These are phyloP conservation scores for Rhinella marina DNA, from an alignment of 2,797 vertebrate species.

Conservation along the genomic window DNA sequence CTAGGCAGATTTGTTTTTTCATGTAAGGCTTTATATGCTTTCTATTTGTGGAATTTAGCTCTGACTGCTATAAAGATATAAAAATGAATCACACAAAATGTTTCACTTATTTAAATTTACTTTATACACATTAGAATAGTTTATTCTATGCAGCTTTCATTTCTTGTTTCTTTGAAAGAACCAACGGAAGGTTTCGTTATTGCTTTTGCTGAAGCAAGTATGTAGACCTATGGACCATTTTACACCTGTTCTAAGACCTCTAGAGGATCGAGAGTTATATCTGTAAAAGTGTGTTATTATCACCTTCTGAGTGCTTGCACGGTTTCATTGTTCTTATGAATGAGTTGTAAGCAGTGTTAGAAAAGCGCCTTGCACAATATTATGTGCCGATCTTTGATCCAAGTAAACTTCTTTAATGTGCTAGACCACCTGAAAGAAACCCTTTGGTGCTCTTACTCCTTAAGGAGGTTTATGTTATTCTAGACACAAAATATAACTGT, in stretches of 20 bases:
- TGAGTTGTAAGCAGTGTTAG: not conserved
- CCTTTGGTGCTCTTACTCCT: not conserved
- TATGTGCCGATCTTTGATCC: not conserved
- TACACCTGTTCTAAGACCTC: slow-evolving; percentile 18
- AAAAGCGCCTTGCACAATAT: slow-evolving; percentile 7
- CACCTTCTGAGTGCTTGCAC: not conserved
- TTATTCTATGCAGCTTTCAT: not conserved
- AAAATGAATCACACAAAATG: too few relatives aligned
- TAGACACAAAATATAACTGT: not conserved
- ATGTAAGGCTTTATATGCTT: too few relatives aligned
- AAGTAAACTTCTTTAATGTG: not conserved
- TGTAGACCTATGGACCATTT: not conserved
- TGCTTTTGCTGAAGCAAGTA: not conserved
- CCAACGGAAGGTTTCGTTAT: not conserved
- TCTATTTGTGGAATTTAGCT: too few relatives aligned
- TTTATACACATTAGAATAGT: too few relatives aligned
- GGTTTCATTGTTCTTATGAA: not conserved
- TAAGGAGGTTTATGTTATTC: not conserved
- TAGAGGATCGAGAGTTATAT: slow-evolving; percentile 8
- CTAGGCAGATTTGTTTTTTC: too few relatives aligned
- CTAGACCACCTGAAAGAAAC: not conserved
- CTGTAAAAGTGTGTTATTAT: slow-evolving; percentile 29
- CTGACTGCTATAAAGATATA: too few relatives aligned
- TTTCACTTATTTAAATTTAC: too few relatives aligned
- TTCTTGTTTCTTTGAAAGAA: not conserved